Evolutionary conservation across 1,140 invertebrate species (phyloP).

Genomic region (Lepidostoma basale): DNA sequence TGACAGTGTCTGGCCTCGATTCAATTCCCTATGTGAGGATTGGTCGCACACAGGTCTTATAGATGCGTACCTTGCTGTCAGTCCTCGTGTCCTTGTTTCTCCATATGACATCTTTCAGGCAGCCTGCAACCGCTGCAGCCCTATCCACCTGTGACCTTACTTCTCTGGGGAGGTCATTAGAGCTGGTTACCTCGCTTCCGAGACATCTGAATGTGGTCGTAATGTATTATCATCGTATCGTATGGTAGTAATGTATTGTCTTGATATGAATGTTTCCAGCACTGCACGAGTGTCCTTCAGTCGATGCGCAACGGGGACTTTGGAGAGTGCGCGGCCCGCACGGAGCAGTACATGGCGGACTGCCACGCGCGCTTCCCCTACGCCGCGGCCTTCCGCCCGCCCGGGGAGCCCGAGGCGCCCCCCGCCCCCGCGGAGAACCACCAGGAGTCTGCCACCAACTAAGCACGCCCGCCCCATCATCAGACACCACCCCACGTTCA

Average conservation of each 20-base stretch:
- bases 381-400: slow-evolving; percentile 69
- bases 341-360: slow-evolving; percentile 68
- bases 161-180: too few species aligned
- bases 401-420: slow-evolving; percentile 7
- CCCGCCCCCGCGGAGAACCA: slow-evolving; percentile 6
- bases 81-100: too few species aligned
- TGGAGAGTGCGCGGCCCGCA: slow-evolving; percentile 66
- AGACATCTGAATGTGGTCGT: too few species aligned
- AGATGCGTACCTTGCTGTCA: too few species aligned
- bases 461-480: not conserved
- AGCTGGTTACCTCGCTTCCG: too few species aligned
- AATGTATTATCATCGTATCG: not conserved
- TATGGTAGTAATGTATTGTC: slow-evolving; percentile 41
- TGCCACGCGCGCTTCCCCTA: slow-evolving; percentile 79
- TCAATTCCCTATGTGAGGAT: too few species aligned
- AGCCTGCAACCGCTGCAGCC: too few species aligned
- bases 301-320: slow-evolving; percentile 79
- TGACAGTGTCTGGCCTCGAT: too few species aligned
- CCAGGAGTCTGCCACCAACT: not conserved
- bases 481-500: too few species aligned
- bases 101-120: too few species aligned
- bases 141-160: too few species aligned
- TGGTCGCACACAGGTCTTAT: too few species aligned
- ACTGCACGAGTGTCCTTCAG: slow-evolving; percentile 78
- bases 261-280: slow-evolving; percentile 62